Evolutionary conservation across 2,888 invertebrate genomes (phyloP), one percentile per base, ranked within the genome.

Genomic region (Tryphoninae sp.): DNA sequence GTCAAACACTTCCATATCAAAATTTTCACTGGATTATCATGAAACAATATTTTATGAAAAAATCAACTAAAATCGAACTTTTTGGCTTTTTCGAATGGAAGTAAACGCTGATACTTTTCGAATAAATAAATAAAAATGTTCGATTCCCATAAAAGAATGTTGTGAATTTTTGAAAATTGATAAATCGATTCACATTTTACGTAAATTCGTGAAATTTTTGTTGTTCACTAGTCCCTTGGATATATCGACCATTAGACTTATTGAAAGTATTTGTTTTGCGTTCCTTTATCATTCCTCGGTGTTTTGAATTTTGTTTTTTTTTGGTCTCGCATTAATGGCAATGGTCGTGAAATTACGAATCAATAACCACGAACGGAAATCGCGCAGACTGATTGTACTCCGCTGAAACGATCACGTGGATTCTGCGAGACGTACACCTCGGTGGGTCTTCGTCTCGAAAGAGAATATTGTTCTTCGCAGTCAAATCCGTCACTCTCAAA

Each of bases 291-390:
- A 2, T 13, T 64, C 19, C 6, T 59, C 7, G n/a, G 49, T 58
- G 33, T 42, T 42, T 22, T 58, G 9, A 22, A 42, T 58, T 64
- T 64, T 19, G 19, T 19, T 65, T 75, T 45, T 53, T 33, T 64
- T 80, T 76, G 80, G 80, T 80, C 80, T 80, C 76, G 62, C 68
- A 53, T 68, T 78, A 64, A 78, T 78, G 81, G 78, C 73, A 74
- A 78, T 78, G 72, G 42, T 74, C 72, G 69, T 69, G 49, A 65
- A 45, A 69, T 71, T 53, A 68, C 64, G 65, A 53, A 75, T 62
- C n/a, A 45, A 49, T 9, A 9, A 45, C 42, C 61, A 58, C 42
- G 49, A 79, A 74, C 68, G 64, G 9, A 26, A 68, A 58, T 74
- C 74, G 45, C 64, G 49, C 42, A 69, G 45, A 74, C 62, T 81